These are phyloP conservation scores for Hesperophylax magnus DNA, from an alignment of 1,140 invertebrate genomes.

Conservation along the genomic window DNA sequence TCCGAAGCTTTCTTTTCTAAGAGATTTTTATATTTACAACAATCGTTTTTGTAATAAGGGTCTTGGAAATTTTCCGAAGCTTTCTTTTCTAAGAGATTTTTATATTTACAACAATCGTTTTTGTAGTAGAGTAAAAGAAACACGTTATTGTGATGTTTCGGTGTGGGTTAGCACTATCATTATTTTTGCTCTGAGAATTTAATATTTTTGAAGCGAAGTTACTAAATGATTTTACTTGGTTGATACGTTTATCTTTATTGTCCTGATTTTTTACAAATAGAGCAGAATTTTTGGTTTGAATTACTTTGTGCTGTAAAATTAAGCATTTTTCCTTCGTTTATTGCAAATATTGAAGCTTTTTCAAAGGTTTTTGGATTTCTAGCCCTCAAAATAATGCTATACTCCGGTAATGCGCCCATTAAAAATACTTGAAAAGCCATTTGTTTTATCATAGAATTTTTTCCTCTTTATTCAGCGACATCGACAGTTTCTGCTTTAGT, in stretches of 20 bases:
- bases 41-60: not conserved
- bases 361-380: not conserved
- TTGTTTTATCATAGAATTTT: not conserved
- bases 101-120: not conserved
- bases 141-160: not conserved
- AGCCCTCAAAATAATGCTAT: not conserved
- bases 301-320: not conserved
- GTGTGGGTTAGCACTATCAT: not conserved
- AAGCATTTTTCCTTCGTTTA: not conserved
- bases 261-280: not conserved
- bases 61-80: not conserved
- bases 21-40: not conserved
- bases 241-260: not conserved
- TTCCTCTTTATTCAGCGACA: not conserved
- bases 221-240: not conserved
- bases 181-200: not conserved
- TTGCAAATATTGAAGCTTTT: not conserved
- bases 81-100: not conserved
- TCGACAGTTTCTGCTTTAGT: constrained; percentile 1
- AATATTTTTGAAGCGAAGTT: not conserved
- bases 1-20: not conserved
- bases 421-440: not conserved
- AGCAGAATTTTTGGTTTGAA: not conserved
- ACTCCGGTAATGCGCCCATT: not conserved
- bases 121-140: constrained; percentile 1